Percentiles rank a stretch among this genome's conserved stretches.
Conservation (phyloP, 2,888 invertebrate genomes). For the Ectemnius continuus region DNA sequence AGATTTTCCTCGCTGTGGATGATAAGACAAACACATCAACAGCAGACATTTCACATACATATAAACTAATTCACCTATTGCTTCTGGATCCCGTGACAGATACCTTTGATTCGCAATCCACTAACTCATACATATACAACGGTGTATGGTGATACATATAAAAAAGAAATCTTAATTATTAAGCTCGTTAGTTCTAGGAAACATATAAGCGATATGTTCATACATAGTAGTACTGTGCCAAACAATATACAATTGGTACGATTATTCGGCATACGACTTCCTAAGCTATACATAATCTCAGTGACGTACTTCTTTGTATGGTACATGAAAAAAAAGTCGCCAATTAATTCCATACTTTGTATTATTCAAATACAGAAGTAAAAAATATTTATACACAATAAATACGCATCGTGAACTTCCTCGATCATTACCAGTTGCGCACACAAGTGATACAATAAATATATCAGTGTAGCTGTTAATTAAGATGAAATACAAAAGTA, state of each 20-base stretch:
- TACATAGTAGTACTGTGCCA: conserved; percentile 19
- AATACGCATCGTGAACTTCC: conserved; percentile 25
- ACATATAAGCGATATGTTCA: no score
- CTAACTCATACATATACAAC: conserved; percentile 12
- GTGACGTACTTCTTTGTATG: conserved; percentile 18
- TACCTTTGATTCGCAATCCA: conserved; percentile 20
- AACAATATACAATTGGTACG: conserved; percentile 28
- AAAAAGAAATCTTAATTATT: conserved; percentile 37
- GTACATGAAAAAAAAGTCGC: conserved; percentile 22
- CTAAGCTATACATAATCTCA: conserved; percentile 32
- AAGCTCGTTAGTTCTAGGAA: conserved; percentile 20
- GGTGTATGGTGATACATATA: not conserved
- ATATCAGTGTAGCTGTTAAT: conserved; percentile 14
- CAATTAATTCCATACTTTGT: conserved; percentile 19
- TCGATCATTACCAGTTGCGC: conserved; percentile 11
- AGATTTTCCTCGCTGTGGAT: not conserved
- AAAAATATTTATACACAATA: conserved; percentile 33
- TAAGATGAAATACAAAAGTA: conserved; percentile 43
- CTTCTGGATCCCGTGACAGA: conserved; percentile 25
- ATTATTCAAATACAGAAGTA: conserved; percentile 24
- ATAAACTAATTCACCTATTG: conserved; percentile 15
- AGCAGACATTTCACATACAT: no score
- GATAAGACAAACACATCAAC: not conserved
- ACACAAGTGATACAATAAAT: conserved; percentile 2
- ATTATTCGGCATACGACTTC: conserved; percentile 3